Evolutionary conservation across 1,140 invertebrate species (phyloP).

Genomic region (Drosophila busckii): DNA sequence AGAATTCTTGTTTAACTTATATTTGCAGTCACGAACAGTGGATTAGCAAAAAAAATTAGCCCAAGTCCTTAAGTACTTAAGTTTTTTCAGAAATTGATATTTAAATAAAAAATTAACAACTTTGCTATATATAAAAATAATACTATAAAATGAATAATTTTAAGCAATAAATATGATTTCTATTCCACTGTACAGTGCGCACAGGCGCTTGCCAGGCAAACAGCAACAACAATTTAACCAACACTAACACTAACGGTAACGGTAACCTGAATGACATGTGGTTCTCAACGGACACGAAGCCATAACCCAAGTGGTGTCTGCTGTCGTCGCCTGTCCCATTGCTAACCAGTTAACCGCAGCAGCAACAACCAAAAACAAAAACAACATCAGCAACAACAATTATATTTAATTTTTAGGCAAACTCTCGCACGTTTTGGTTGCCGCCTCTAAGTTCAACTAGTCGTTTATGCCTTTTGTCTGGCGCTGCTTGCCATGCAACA

Average conservation of each 20-base stretch:
- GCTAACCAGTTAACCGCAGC: constrained; percentile 39
- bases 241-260: constrained; percentile 5
- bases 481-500: constrained; percentile 52
- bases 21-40: too few relatives aligned
- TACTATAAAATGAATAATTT: too few relatives aligned
- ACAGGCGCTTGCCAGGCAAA: constrained; percentile 11
- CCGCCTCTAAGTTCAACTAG: constrained; percentile 21
- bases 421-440: constrained; percentile 49
- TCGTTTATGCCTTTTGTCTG: constrained; percentile 48
- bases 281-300: constrained; percentile 25
- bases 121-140: too few relatives aligned
- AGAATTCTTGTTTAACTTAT: too few relatives aligned
- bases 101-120: too few relatives aligned
- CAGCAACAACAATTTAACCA: constrained; percentile 8
- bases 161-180: too few relatives aligned
- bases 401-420: constrained; percentile 70
- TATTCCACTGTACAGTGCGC: background rate
- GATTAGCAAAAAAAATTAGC: too few relatives aligned
- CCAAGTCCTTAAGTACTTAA: too few relatives aligned
- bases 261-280: constrained; percentile 23
- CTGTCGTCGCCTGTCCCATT: constrained; percentile 32
- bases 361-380: constrained; percentile 21
- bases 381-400: constrained; percentile 41
- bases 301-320: constrained; percentile 8
- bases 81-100: too few relatives aligned